phyloP scores from a whole-genome alignment of 1,140 invertebrate species.

The Heliothis subflexa region DNA sequence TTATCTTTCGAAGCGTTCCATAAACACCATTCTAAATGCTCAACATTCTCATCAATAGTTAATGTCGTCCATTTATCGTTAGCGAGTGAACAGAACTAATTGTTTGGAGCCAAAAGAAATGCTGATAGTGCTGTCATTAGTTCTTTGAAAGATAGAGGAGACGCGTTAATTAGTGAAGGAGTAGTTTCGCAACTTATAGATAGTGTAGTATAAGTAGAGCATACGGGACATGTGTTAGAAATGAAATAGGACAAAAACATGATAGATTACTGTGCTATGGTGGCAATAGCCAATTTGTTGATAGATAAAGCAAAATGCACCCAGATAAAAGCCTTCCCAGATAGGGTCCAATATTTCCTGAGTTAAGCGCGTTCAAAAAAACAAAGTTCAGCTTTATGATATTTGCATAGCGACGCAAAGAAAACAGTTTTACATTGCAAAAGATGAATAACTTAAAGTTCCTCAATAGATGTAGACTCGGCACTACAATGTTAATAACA shows the following conservation, averaged over 20 bases:
- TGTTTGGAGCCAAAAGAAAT: slow-evolving; percentile 29
- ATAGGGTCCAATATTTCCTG: too few relatives aligned
- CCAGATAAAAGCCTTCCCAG: not conserved
- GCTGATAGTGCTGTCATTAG: slow-evolving; percentile 28
- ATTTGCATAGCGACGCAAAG: too few relatives aligned
- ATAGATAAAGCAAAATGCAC: too few relatives aligned
- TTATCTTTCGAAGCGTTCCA: not conserved
- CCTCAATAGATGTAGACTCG: not conserved
- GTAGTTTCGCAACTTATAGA: not conserved
- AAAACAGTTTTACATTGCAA: not conserved
- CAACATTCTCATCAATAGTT: slow-evolving; percentile 13
- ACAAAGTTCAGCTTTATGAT: too few relatives aligned
- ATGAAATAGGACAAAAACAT: too few relatives aligned
- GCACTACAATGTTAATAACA: slow-evolving; percentile 15
- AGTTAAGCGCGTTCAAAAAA: too few relatives aligned
- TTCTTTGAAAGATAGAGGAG: not conserved
- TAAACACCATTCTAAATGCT: slow-evolving; percentile 14
- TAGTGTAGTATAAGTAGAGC: not conserved
- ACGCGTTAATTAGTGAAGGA: slow-evolving; percentile 13
- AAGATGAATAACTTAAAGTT: too few relatives aligned
- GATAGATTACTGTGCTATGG: too few relatives aligned
- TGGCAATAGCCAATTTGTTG: too few relatives aligned
- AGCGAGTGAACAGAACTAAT: slow-evolving; percentile 19
- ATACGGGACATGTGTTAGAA: not conserved
- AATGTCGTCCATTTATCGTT: slow-evolving; percentile 35